These are phyloP conservation scores for Zaprionus tsacasi DNA, from an alignment of 1,140 invertebrate species.

Conservation along the genomic window DNA sequence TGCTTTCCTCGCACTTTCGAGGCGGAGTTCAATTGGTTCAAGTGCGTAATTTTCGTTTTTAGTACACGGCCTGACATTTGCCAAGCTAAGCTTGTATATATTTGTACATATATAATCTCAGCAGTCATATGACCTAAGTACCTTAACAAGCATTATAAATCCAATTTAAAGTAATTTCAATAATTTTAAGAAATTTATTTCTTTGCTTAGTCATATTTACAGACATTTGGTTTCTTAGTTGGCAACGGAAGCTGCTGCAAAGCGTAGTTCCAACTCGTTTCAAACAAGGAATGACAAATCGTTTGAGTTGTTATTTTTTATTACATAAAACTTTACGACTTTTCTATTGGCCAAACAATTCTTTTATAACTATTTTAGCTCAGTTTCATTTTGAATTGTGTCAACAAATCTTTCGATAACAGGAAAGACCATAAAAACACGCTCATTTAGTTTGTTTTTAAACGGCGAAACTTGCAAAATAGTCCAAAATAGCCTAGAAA, in stretches of 20 bases:
- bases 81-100: not conserved
- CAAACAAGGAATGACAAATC: constrained; percentile 38
- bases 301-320: constrained; percentile 52
- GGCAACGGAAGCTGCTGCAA: not conserved
- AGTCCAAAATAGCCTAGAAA: not conserved
- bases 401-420: constrained; percentile 36
- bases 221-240: not conserved
- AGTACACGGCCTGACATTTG: not conserved
- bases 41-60: constrained; percentile 28
- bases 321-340: constrained; percentile 60
- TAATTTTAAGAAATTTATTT: not conserved
- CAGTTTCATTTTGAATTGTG: constrained; percentile 50
- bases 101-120: too few species aligned
- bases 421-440: not conserved
- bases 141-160: too few species aligned
- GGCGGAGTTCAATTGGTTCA: constrained; percentile 36
- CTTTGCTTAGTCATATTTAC: not conserved
- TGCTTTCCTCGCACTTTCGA: constrained; percentile 24
- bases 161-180: too few species aligned
- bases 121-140: too few species aligned
- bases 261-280: not conserved
- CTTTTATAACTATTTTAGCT: constrained; percentile 33
- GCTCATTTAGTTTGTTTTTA: constrained; percentile 5
- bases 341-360: constrained; percentile 56
- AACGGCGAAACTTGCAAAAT: not conserved